Percentiles rank a stretch among this genome's conserved stretches.
Evolutionary conservation across 2,797 vertebrate species (phyloP).

Genomic region (Acrossocheilus wenchowensis): DNA sequence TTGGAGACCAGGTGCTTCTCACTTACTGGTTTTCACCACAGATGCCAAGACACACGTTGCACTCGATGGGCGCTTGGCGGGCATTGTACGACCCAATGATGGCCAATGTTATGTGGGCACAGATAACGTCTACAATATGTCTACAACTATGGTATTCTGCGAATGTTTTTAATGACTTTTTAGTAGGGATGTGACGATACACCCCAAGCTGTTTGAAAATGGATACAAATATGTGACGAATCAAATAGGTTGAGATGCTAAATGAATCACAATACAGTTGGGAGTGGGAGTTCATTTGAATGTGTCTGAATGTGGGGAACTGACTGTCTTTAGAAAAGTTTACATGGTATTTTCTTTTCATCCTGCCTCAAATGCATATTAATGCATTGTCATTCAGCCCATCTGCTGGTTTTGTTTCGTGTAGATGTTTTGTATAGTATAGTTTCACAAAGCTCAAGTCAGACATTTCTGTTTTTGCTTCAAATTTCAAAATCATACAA

Average conservation of each 20-base stretch:
- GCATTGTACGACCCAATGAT: conserved; percentile 93
- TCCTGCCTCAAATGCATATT: neutral
- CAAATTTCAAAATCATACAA: too few species aligned
- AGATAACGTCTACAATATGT: conserved; percentile 90
- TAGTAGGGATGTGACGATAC: neutral
- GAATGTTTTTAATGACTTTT: neutral
- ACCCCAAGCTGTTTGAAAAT: neutral
- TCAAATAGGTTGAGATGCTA: neutral
- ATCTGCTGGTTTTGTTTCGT: too few species aligned
- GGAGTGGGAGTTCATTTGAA: neutral
- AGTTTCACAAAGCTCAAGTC: too few species aligned
- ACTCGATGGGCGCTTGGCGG: conserved; percentile 91
- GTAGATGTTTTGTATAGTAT: too few species aligned
- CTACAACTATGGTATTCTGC: conserved; percentile 85
- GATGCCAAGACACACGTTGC: conserved; percentile 99
- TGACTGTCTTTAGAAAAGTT: neutral
- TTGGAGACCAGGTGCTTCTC: conserved; percentile 94
- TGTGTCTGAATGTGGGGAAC: neutral
- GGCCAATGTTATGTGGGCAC: conserved; percentile 88
- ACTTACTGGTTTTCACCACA: conserved; percentile 95
- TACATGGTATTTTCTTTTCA: too few species aligned
- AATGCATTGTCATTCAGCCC: too few species aligned
- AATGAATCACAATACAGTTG: neutral
- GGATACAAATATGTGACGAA: neutral
- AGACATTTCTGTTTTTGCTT: too few species aligned